Evolutionary conservation across 2,113 vertebrate species (phyloP).

Genomic region (Syngnathus scovelli): DNA sequence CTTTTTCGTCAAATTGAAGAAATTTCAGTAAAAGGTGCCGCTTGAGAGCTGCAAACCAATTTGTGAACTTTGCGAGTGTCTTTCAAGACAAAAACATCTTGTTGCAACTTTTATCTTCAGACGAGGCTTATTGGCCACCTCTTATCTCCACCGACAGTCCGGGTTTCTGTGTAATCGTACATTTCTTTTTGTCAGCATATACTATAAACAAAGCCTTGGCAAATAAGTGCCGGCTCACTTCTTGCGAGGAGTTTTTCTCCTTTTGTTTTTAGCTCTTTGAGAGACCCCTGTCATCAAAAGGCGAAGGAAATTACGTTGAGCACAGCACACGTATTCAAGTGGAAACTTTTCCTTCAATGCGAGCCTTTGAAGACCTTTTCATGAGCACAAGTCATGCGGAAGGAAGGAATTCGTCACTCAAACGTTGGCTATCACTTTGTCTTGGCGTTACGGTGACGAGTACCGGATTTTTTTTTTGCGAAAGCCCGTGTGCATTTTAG

Average conservation of each 20-base stretch:
- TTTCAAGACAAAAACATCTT: slow-evolving; percentile 46
- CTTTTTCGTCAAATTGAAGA: neutral
- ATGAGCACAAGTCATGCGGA: slow-evolving; percentile 67
- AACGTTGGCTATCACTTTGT: neutral
- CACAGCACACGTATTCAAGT: slow-evolving; percentile 83
- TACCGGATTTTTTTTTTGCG: too few relatives aligned
- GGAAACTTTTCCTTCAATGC: slow-evolving; percentile 87
- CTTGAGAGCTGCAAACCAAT: slow-evolving; percentile 45
- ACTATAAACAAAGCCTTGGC: slow-evolving; percentile 59
- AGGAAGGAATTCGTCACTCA: neutral
- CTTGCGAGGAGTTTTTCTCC: slow-evolving; percentile 19
- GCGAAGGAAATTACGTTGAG: slow-evolving; percentile 69
- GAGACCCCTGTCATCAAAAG: slow-evolving; percentile 59
- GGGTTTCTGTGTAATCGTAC: slow-evolving; percentile 56
- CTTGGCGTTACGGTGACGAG: too few relatives aligned
- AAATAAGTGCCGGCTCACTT: slow-evolving; percentile 43
- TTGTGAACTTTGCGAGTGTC: slow-evolving; percentile 41
- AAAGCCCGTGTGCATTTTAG: too few relatives aligned
- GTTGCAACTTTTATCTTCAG: slow-evolving; percentile 60
- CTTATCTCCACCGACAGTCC: slow-evolving; percentile 40
- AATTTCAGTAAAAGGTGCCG: slow-evolving; percentile 36
- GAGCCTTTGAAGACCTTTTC: slow-evolving; percentile 83
- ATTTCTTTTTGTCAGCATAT: slow-evolving; percentile 64
- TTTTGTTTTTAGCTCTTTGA: slow-evolving; percentile 57
- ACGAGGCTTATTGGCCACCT: slow-evolving; percentile 47